phyloP scores from a whole-genome alignment of 2,888 invertebrate genomes.

The Hirudinaria manillensis region DNA sequence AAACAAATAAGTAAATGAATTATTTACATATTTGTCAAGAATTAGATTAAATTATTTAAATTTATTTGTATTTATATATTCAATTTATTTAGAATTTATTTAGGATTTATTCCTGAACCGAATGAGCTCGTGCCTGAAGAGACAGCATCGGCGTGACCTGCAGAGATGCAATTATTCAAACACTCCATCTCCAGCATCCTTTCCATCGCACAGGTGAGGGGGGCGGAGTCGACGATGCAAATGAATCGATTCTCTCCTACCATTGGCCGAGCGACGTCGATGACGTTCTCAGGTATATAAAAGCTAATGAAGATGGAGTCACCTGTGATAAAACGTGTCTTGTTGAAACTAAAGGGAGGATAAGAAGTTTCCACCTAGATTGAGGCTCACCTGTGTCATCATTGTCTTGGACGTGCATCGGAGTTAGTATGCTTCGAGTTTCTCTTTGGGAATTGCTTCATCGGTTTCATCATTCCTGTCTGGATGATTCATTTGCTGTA shows the following conservation, averaged over 20 bases:
- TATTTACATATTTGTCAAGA: too few relatives aligned
- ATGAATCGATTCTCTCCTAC: constrained; percentile 1
- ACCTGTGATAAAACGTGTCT: constrained; percentile 14
- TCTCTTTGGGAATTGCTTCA: not conserved
- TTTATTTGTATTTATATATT: too few relatives aligned
- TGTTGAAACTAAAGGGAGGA: constrained; percentile 11
- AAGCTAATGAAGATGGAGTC: constrained; percentile 12
- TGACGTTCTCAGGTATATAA: constrained; percentile 19
- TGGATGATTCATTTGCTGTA: too few relatives aligned
- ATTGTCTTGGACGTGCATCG: not conserved
- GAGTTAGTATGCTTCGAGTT: constrained; percentile 1
- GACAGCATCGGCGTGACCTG: not conserved
- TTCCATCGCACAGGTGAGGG: constrained; percentile 11
- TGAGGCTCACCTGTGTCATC: constrained; percentile 10
- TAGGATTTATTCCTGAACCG: too few relatives aligned
- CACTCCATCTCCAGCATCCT: not conserved
- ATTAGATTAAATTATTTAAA: too few relatives aligned
- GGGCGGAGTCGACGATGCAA: constrained; percentile 4
- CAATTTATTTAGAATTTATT: too few relatives aligned
- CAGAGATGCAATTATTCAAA: constrained; percentile 7
- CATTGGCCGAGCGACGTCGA: not conserved
- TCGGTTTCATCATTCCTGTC: too few relatives aligned
- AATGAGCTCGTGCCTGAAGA: not conserved
- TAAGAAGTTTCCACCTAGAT: constrained; percentile 19
- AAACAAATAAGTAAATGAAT: too few relatives aligned